Evolutionary conservation across 2,888 invertebrate species (phyloP).

Genomic region (Pandemis cinnamomeana): DNA sequence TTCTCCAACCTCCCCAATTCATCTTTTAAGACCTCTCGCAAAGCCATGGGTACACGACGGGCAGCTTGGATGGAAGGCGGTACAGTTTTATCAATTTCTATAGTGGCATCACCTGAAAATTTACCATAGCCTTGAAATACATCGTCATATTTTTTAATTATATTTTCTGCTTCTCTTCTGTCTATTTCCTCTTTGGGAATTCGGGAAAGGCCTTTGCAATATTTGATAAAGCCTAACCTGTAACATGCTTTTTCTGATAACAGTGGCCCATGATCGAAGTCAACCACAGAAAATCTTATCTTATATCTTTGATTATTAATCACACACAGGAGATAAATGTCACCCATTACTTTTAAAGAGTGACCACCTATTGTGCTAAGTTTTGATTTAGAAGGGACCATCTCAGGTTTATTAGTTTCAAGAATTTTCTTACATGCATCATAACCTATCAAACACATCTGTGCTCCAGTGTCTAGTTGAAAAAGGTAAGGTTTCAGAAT

Average conservation of each 20-base stretch:
- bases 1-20: no score
- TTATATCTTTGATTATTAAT: neutral
- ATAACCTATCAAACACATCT: neutral
- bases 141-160: neutral
- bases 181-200: neutral
- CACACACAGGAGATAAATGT: neutral
- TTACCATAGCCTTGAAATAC: neutral
- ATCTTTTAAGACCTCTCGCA: neutral
- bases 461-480: neutral
- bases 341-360: neutral
- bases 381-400: neutral
- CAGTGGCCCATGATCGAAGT: neutral
- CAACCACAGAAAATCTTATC: neutral
- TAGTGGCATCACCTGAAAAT: neutral
- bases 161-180: neutral
- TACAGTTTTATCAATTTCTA: neutral
- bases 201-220: neutral
- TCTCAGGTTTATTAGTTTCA: neutral
- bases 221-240: neutral
- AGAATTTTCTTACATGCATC: neutral
- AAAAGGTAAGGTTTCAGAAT: neutral
- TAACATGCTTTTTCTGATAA: neutral
- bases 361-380: neutral
- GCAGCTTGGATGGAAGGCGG: neutral
- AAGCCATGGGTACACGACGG: neutral